phyloP scores from a whole-genome alignment of 64 coral and sea anemone species.

The Pachyseris speciosa region DNA sequence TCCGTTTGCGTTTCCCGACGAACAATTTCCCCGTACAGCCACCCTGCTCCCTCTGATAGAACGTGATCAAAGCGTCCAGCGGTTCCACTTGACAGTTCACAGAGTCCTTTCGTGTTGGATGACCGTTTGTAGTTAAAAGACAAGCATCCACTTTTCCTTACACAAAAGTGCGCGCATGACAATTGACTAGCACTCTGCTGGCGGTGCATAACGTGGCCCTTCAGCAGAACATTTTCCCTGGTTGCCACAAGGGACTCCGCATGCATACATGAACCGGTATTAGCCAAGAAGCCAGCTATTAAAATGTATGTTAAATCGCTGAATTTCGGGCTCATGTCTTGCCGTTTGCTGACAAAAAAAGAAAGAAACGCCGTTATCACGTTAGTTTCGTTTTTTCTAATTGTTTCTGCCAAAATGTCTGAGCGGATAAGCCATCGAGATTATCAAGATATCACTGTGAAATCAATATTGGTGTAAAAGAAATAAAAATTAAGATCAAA shows the following conservation, averaged over 20 bases:
- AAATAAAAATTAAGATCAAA: too few species aligned
- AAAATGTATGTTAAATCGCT: neutral
- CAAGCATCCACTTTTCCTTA: slow-evolving; percentile 28
- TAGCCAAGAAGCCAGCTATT: neutral
- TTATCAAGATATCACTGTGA: too few species aligned
- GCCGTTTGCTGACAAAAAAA: neutral
- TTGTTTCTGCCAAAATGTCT: too few species aligned
- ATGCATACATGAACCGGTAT: neutral
- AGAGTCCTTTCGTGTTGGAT: slow-evolving; percentile 15
- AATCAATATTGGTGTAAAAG: too few species aligned
- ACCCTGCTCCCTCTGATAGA: slow-evolving; percentile 17
- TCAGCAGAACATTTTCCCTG: slow-evolving; percentile 2
- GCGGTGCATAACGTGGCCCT: slow-evolving; percentile 35
- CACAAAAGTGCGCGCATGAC: slow-evolving; percentile 77
- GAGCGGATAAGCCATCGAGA: too few species aligned
- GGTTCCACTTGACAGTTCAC: slow-evolving; percentile 60
- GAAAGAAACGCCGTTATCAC: neutral
- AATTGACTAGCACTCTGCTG: slow-evolving; percentile 17
- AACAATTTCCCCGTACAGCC: slow-evolving; percentile 21
- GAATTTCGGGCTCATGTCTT: neutral
- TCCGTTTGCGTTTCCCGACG: too few species aligned
- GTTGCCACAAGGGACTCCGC: neutral
- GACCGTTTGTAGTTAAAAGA: slow-evolving; percentile 78
- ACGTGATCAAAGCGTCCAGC: neutral
- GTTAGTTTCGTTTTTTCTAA: neutral